Percentiles rank a stretch among this genome's conserved stretches.
phyloP scores from a whole-genome alignment of 2,888 invertebrate species.

The Xestia sexstrigata region DNA sequence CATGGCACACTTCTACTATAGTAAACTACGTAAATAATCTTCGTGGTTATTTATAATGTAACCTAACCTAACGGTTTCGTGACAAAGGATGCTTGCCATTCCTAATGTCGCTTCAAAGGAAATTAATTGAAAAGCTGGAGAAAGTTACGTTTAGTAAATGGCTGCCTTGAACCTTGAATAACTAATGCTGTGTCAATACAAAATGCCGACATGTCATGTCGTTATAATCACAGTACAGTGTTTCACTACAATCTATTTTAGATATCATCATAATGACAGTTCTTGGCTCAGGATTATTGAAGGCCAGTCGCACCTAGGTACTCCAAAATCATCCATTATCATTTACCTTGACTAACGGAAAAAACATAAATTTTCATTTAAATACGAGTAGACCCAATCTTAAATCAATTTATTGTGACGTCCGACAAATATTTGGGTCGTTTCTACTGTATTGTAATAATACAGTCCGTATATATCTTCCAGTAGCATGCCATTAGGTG shows the following conservation, averaged over 20 bases:
- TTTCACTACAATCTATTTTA: slow-evolving; percentile 58
- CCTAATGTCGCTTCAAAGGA: slow-evolving; percentile 54
- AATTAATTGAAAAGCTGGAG: slow-evolving; percentile 64
- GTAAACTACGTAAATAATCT: slow-evolving; percentile 17
- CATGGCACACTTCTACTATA: background rate
- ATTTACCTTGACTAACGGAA: slow-evolving; percentile 43
- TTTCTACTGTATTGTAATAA: slow-evolving; percentile 26
- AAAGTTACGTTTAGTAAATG: slow-evolving; percentile 52
- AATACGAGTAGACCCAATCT: slow-evolving; percentile 42
- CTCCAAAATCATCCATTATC: slow-evolving; percentile 69
- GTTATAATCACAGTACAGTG: slow-evolving; percentile 75
- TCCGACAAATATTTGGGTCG: slow-evolving; percentile 39
- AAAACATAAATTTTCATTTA: slow-evolving; percentile 59
- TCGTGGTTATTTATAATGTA: slow-evolving; percentile 31
- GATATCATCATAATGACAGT: slow-evolving; percentile 67
- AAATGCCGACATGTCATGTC: slow-evolving; percentile 67
- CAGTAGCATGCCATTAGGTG: slow-evolving; percentile 34
- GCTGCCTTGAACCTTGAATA: slow-evolving; percentile 68
- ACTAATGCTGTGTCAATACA: slow-evolving; percentile 62
- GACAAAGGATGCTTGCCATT: slow-evolving; percentile 61
- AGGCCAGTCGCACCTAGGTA: slow-evolving; percentile 52
- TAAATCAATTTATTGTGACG: slow-evolving; percentile 56
- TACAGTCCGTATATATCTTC: background rate
- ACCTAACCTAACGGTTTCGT: slow-evolving; percentile 51
- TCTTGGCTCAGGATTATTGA: slow-evolving; percentile 54